A percentile compares a stretch with the other conserved stretches of the same genome.
Conservation (phyloP, 2,797 vertebrate genomes). For the Argya squamiceps region DNA sequence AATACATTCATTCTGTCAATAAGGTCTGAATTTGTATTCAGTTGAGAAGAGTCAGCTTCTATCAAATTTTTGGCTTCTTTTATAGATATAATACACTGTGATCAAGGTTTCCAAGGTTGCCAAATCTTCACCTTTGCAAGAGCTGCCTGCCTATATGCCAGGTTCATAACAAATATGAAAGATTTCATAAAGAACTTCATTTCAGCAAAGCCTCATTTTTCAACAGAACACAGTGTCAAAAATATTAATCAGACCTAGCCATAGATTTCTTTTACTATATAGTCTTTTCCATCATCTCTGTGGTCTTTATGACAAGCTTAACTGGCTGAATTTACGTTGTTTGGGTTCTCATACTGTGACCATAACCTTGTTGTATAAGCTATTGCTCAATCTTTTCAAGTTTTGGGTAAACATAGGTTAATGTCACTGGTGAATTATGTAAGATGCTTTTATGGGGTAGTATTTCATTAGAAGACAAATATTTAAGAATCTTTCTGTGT, state of each 20-base stretch:
- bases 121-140: slow-evolving; percentile 12
- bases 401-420: slow-evolving; percentile 4
- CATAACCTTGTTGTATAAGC: background rate
- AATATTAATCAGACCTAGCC: slow-evolving; percentile 38
- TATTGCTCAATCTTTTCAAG: background rate
- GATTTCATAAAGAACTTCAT: background rate
- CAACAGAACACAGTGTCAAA: slow-evolving; percentile 34
- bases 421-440: background rate
- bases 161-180: background rate
- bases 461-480: background rate
- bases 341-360: background rate
- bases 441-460: background rate
- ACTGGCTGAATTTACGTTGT: slow-evolving; percentile 32
- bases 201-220: slow-evolving; percentile 41
- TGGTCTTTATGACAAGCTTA: slow-evolving; percentile 42
- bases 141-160: background rate
- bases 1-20: background rate
- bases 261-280: slow-evolving; percentile 25
- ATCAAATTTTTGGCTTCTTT: slow-evolving; percentile 6
- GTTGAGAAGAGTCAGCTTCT: background rate
- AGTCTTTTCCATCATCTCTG: slow-evolving; percentile 32
- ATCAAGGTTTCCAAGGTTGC: slow-evolving; percentile 30
- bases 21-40: background rate
- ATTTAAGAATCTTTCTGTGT: background rate
- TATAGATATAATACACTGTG: background rate